Base-by-base conservation (phyloP, 2,113 vertebrate genomes). In the Podarcis raffonei region DNA sequence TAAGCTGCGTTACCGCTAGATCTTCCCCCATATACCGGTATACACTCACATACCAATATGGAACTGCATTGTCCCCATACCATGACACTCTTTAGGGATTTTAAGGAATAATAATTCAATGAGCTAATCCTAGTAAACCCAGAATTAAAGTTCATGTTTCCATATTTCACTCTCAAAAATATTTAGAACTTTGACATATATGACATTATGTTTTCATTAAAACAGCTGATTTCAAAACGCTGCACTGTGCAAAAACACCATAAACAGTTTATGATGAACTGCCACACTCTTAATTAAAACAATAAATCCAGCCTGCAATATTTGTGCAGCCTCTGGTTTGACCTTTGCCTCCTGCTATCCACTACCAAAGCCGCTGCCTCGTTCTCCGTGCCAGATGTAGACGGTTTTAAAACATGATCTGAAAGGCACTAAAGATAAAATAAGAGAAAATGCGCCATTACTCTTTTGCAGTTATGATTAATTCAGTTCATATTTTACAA, bases 251-350 rank as follows among this genome's bases (percentile, higher is more conserved):
- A 97, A 97, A 97, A 98, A 97, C 96, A 95, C 97, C 96, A 98
- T 98, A 98, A 98, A 98, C 97, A 97, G 96, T 98, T 97, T 98
- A 98, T 98, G 98, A 98, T 98, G 97, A 97, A 98, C 97, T 98
- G 97, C 97, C 96, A 97, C 93, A 90, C 96, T 97, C 97, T 98
- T 98, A 98, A 98, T 98, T 98, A 98, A 98, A 98, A 98, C 98
- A 97, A 98, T 98, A 98, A 98, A 98, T 98, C 97, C 97, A 97
- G 94, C 85, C 85, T 91, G 95, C 97, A 97, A 97, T 98, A 98
- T 97, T 97, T 98, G 97, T 95, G 96, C 96, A 97, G 97, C 96
- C 97, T 97, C 96, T 95, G 93, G 96, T 97, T 96, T 98, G 98
- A 97, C 97, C 98, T 98, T 97, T 97, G 97, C 97, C 97, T 97